Base-by-base conservation (phyloP, 92 coral and sea anemone species). In the Hydrozoanthus gracilis region DNA sequence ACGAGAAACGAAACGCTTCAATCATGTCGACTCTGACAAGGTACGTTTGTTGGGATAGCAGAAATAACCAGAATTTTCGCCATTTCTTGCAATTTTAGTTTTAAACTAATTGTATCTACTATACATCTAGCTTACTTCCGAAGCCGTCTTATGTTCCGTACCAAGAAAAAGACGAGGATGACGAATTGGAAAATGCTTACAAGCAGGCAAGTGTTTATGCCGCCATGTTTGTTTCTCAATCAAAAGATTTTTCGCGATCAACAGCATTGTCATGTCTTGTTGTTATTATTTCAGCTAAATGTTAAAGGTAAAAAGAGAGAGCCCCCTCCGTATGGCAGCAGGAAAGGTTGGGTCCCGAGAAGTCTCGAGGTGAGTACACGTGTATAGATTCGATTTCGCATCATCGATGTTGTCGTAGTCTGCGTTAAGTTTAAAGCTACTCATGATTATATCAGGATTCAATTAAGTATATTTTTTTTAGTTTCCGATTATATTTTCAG, bases 261-360 rank as follows among this genome's bases (percentile, higher is more conserved):
- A 67, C 87, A 75, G 18, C 5, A 20, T 14, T 8, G 10, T 39
- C 27, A 35, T 44, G 14, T 5, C 5, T 60, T 18, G 10, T 13
- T 54, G 49, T 76, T 78, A 68, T 15, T 71, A 68, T 45, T 78
- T 12, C 64, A 92, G 88, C 82, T 94, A 44, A 84, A 88, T 83
- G 98, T 96, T 35, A 69, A 94, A 39, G 94, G 88, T 2, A 51
- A 76, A 16, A 95, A 88, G 93, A 96, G 86, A 89, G 94, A 96
- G 50, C 99, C 99, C 45, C 99, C 99, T 4, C 98, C 99, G 50
- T 96, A 96, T 83, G 99, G 99, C 27, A 88, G 91, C 72, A 77
- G 99, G 67, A 95, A 95, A 56, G 98, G 96, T 16, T 96, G 99
- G 99, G 84, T 96, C 58, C 99, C 99, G 17, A 89, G 99, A 77